A percentile compares a stretch with the other conserved stretches of the same genome.
These are phyloP conservation scores for Disparrhopalites patrizii DNA, from an alignment of 2,888 invertebrate genomes.

Conservation along the genomic window DNA sequence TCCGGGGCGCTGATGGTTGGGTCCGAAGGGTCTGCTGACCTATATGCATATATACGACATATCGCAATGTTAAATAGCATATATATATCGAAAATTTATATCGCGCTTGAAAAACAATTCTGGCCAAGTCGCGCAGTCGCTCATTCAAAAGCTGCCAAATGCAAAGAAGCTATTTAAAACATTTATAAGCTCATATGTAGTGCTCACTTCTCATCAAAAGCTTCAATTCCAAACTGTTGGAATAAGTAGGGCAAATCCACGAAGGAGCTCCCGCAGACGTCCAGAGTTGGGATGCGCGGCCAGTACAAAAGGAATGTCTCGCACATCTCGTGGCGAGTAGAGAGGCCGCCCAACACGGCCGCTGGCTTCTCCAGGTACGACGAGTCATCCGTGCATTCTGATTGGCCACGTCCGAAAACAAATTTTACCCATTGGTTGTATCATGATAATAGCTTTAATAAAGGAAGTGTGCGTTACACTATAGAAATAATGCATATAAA, in stretches of 20 bases:
- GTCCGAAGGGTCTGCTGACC: background rate
- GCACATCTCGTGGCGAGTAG: slow-evolving; percentile 79
- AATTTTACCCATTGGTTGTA: background rate
- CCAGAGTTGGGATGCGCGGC: background rate
- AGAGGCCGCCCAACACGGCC: slow-evolving; percentile 63
- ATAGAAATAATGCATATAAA: background rate
- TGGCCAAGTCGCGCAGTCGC: too few species aligned
- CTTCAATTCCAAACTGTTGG: slow-evolving; percentile 3
- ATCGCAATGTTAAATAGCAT: too few species aligned
- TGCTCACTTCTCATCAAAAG: too few species aligned
- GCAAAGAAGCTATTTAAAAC: too few species aligned
- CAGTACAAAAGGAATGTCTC: slow-evolving; percentile 4
- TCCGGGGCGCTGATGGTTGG: background rate
- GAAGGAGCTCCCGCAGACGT: background rate
- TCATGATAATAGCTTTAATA: background rate
- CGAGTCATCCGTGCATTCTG: slow-evolving; percentile 27
- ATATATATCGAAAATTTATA: too few species aligned
- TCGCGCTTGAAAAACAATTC: too few species aligned
- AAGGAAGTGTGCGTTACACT: background rate
- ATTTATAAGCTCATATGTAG: too few species aligned
- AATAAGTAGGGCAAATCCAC: too few species aligned
- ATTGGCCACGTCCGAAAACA: background rate
- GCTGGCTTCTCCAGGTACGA: background rate
- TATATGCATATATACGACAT: too few species aligned
- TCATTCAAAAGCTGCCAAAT: too few species aligned